A percentile compares a stretch with the other conserved stretches of the same genome.
These are phyloP conservation scores for Eurytoma adleriae DNA, from an alignment of 2,888 invertebrate species.

Conservation along the genomic window DNA sequence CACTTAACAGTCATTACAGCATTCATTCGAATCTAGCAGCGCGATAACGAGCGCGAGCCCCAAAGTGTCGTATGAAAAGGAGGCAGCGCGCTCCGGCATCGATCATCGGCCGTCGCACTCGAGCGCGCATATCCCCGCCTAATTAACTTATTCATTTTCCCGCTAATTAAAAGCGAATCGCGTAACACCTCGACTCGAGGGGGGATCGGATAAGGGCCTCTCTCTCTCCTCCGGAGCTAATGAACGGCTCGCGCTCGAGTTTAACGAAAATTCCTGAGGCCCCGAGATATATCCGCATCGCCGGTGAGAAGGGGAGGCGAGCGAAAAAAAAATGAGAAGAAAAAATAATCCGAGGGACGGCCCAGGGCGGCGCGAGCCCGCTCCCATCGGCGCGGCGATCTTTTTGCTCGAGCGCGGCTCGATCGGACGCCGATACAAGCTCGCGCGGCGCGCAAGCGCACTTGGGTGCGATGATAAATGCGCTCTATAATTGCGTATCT, in stretches of 20 bases:
- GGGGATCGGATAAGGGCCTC: conserved; percentile 30
- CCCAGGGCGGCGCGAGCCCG: background rate
- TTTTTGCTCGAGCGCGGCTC: conserved; percentile 59
- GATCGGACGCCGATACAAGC: conserved; percentile 57
- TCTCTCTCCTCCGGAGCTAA: background rate
- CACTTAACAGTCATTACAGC: too few relatives aligned
- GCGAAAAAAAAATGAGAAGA: background rate
- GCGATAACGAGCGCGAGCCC: too few relatives aligned
- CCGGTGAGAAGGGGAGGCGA: background rate
- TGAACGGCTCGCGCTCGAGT: conserved; percentile 11
- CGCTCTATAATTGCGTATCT: conserved; percentile 12
- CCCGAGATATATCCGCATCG: background rate
- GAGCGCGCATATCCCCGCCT: conserved; percentile 58
- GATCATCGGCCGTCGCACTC: background rate
- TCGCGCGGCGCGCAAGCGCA: background rate
- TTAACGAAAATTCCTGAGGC: conserved; percentile 9
- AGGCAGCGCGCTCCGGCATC: background rate
- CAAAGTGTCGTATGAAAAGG: too few relatives aligned
- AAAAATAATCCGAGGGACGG: background rate
- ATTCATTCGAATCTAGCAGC: too few relatives aligned
- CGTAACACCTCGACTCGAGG: conserved; percentile 66
- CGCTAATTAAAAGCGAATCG: conserved; percentile 74
- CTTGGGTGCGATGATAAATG: conserved; percentile 24
- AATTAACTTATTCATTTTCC: conserved; percentile 74
- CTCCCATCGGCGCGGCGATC: conserved; percentile 54